These are phyloP conservation scores for Premnoplex brunnescens DNA, from an alignment of 2,797 vertebrate genomes.

Conservation along the genomic window DNA sequence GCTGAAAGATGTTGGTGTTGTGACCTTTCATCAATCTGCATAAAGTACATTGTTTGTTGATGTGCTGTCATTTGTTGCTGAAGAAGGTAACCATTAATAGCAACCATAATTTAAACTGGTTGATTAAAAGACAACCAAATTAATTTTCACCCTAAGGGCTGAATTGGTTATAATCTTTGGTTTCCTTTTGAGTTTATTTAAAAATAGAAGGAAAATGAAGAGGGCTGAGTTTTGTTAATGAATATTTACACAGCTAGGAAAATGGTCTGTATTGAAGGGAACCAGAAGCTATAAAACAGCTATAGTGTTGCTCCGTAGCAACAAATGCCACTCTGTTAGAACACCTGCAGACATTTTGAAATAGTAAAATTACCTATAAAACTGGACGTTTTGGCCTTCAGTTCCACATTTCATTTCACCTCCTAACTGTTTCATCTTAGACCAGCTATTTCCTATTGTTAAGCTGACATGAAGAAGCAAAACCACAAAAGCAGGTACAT, in stretches of 20 bases:
- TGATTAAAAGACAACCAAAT: background rate
- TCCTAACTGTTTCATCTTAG: background rate
- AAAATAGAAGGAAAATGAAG: background rate
- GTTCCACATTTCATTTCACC: background rate
- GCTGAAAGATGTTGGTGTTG: background rate
- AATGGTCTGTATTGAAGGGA: background rate
- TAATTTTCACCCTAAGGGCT: background rate
- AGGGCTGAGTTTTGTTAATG: background rate
- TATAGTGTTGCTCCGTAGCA: background rate
- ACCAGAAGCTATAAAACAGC: background rate
- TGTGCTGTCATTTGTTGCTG: background rate
- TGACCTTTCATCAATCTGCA: background rate
- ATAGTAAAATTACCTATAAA: background rate
- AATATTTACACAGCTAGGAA: background rate
- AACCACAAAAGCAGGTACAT: background rate
- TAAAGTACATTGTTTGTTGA: background rate
- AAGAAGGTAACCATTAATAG: background rate
- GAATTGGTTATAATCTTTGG: background rate
- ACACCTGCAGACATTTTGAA: background rate
- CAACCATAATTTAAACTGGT: background rate
- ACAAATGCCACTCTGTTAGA: background rate
- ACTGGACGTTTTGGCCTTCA: background rate
- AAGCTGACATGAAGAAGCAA: background rate
- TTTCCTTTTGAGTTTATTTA: background rate
- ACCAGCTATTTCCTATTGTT: background rate